phyloP scores from a whole-genome alignment of 2,888 invertebrate species.

The Schrankia costaestrigalis region DNA sequence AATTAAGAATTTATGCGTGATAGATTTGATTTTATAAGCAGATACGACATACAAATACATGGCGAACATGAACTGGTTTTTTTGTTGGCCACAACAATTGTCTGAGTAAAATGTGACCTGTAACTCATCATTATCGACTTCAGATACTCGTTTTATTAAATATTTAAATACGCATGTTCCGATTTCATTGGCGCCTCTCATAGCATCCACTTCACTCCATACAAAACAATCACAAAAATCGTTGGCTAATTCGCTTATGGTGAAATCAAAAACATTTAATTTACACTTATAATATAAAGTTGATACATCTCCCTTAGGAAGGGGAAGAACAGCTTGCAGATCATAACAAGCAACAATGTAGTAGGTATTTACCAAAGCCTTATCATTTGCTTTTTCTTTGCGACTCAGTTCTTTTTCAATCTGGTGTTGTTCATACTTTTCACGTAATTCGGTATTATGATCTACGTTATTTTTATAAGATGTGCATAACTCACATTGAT shows the following conservation, averaged over 20 bases:
- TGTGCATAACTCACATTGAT: constrained; percentile 9
- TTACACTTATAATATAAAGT: constrained; percentile 4
- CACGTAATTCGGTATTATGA: constrained; percentile 6
- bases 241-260: constrained; percentile 1
- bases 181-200: constrained; percentile 2
- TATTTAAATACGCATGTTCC: too few relatives aligned
- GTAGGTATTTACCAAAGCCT: not conserved
- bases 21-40: constrained; percentile 9
- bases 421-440: constrained; percentile 4
- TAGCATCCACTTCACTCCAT: not conserved
- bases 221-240: constrained; percentile 1
- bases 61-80: constrained; percentile 3
- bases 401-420: not conserved
- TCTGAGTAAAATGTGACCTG: constrained; percentile 5
- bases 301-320: constrained; percentile 1
- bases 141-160: constrained; percentile 4
- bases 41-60: constrained; percentile 4
- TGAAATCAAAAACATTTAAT: constrained; percentile 3
- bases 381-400: not conserved
- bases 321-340: constrained; percentile 1
- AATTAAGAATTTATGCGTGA: constrained; percentile 6
- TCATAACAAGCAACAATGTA: constrained; percentile 3
- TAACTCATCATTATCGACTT: not conserved
- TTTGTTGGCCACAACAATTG: constrained; percentile 5
- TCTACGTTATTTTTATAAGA: constrained; percentile 12